phyloP scores from a whole-genome alignment of 2,113 vertebrate genomes.

The Macquaria ambigua region DNA sequence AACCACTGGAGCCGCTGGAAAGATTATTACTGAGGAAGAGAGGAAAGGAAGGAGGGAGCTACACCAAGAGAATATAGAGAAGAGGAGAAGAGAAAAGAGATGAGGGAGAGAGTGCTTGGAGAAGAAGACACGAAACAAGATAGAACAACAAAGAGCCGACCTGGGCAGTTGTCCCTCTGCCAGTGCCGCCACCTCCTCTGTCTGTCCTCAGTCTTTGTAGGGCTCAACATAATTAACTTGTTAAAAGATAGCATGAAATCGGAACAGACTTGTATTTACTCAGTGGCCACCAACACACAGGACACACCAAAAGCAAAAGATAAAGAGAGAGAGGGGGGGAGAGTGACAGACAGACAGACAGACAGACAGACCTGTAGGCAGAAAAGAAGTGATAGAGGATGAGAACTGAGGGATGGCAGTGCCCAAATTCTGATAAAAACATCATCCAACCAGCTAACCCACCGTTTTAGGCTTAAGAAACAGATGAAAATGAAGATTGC shows the following conservation, averaged over 20 bases:
- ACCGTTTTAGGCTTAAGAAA: constrained; percentile 56
- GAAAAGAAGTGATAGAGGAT: constrained; percentile 6
- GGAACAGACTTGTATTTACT: constrained; percentile 73
- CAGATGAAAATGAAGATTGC: constrained; percentile 66
- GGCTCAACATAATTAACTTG: constrained; percentile 78
- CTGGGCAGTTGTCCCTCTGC: constrained; percentile 70
- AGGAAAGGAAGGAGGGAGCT: constrained; percentile 42
- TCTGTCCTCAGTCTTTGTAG: constrained; percentile 66
- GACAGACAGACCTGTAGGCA: constrained; percentile 29
- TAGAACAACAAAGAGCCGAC: constrained; percentile 72
- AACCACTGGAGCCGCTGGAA: constrained; percentile 76
- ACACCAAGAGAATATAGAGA: constrained; percentile 48
- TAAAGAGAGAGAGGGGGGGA: constrained; percentile 18
- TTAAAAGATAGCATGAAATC: constrained; percentile 79
- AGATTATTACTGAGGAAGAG: constrained; percentile 81
- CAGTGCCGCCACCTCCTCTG: constrained; percentile 48
- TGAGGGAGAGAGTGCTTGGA: constrained; percentile 38
- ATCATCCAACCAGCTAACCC: constrained; percentile 36
- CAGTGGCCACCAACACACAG: constrained; percentile 50
- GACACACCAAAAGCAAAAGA: constrained; percentile 45
- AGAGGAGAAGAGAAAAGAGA: constrained; percentile 33
- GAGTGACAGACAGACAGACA: constrained; percentile 29
- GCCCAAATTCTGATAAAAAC: constrained; percentile 45
- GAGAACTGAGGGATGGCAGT: constrained; percentile 16
- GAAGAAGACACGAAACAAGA: constrained; percentile 65